Evolutionary conservation across 2,888 invertebrate species (phyloP).

Genomic region (Ceratothoa steindachneri): DNA sequence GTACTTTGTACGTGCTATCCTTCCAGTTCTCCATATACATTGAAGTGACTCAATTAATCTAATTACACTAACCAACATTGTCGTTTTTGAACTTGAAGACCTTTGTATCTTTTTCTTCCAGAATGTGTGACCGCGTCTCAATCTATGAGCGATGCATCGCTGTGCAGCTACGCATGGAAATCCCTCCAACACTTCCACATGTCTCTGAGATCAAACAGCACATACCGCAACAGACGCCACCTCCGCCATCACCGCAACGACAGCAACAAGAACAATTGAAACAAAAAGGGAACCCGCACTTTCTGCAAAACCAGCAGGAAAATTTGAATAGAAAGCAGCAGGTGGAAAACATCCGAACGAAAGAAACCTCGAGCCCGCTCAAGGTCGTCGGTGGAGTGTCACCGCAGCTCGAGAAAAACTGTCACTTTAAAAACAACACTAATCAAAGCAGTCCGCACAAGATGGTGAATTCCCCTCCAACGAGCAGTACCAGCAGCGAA

Average conservation of each 20-base stretch:
- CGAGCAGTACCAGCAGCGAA: background rate
- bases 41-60: too few relatives aligned
- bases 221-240: background rate
- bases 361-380: background rate
- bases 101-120: too few relatives aligned
- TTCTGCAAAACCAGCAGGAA: background rate
- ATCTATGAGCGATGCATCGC: constrained; percentile 1
- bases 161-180: background rate
- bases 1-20: too few relatives aligned
- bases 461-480: background rate
- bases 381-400: too few relatives aligned
- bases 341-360: background rate
- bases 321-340: background rate
- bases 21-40: too few relatives aligned
- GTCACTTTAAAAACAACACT: too few relatives aligned
- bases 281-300: background rate
- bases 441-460: background rate
- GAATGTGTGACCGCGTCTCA: background rate
- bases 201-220: too few relatives aligned
- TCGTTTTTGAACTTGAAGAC: too few relatives aligned
- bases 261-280: background rate
- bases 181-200: background rate
- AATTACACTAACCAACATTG: too few relatives aligned
- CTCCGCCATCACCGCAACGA: background rate
- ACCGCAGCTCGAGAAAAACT: too few relatives aligned